phyloP scores from a whole-genome alignment of 2,888 invertebrate species.

The Iselma pallidipennis region DNA sequence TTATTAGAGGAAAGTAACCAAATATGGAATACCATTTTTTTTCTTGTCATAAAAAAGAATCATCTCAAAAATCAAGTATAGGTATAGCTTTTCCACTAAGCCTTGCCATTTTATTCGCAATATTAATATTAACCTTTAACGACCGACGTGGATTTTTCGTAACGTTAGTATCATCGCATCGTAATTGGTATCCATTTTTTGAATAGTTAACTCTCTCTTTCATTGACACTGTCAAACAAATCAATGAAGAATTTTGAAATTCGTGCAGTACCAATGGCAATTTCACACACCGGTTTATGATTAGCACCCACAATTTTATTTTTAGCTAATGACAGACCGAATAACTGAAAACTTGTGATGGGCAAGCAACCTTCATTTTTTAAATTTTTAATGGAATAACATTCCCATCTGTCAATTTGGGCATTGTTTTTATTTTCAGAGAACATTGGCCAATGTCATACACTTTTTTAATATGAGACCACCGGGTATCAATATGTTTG shows the following conservation, averaged over 20 bases:
- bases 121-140: no score
- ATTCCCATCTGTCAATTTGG: slow-evolving; percentile 13
- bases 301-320: background rate
- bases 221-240: slow-evolving; percentile 12
- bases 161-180: no score
- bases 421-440: slow-evolving; percentile 1
- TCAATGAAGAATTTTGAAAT: slow-evolving; percentile 1
- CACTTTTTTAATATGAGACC: slow-evolving; percentile 7
- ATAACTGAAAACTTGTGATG: slow-evolving; percentile 22
- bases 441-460: slow-evolving; percentile 11
- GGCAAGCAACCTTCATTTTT: slow-evolving; percentile 20
- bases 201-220: background rate
- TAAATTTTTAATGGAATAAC: slow-evolving; percentile 7
- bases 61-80: no score
- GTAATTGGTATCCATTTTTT: slow-evolving; percentile 1
- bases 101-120: no score
- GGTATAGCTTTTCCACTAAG: no score
- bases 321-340: slow-evolving; percentile 9
- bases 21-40: no score
- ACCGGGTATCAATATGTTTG: no score
- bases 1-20: no score
- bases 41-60: no score
- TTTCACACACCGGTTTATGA: background rate
- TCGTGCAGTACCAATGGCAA: slow-evolving; percentile 1
- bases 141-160: no score